Evolutionary conservation across 2,797 vertebrate species (phyloP), one percentile per base, ranked within the genome.

Genomic region (Mico argentatus): DNA sequence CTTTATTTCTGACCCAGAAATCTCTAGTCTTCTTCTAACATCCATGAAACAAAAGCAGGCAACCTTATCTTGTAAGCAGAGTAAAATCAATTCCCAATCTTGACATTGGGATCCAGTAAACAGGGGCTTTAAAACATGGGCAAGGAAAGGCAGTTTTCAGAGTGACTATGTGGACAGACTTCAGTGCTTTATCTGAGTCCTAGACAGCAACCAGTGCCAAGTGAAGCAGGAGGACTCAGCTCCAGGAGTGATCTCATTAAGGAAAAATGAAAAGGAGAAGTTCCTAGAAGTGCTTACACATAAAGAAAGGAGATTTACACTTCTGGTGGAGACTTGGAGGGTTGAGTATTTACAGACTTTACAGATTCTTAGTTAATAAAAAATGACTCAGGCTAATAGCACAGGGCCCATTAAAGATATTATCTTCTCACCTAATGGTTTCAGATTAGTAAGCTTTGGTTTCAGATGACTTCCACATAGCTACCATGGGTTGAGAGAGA

Each of bases 71-170:
- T 93, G 15, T 46, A 55, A 77, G 14, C 46, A 85, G 76, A 70
- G 10, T 90, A 85, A 91, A 97, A 81, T 84, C 4, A 89, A 87
- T 92, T 90, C 46, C 33, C 67, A 81, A 64, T 84, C 30, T 7
- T 72, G 41, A 92, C 14, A 90, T 30, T 24, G 57, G 44, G 30
- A 57, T 81, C 39, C 14, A 87, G 48, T 50, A 72, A 44, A 61
- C 4, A 39, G 55, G 7, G 6, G 1, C 20, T 95, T 95, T 76
- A 93, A 91, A 80, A 64, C 17, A 46, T 26, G 15, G 84, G 27
- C 36, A 87, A 70, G 36, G 39, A 75, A 61, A 70, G 9, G 46
- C 59, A 11, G 36, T 81, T 80, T 80, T 55, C 41, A 93, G 41
- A 30, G 12, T 83, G 55, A 75, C 14, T 88, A 41, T 76, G 36